These are phyloP conservation scores for Vanacampus margaritifer DNA, from an alignment of 2,113 vertebrate genomes.

Conservation along the genomic window DNA sequence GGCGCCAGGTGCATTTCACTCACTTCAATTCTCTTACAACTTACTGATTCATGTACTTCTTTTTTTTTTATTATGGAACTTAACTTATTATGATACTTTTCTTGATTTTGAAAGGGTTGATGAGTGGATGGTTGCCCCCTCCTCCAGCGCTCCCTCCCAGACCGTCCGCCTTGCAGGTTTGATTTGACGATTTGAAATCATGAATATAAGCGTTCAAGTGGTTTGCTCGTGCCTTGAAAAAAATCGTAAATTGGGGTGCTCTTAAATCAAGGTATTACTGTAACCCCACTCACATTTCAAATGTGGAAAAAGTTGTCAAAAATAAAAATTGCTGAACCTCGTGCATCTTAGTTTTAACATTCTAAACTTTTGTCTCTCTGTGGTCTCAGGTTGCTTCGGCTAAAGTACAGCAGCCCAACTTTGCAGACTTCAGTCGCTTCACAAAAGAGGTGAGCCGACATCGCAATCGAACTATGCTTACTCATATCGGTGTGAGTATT, in stretches of 20 bases:
- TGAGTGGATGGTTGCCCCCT: constrained; percentile 79
- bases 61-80: too few relatives aligned
- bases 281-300: too few relatives aligned
- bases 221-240: too few relatives aligned
- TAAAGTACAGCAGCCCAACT: constrained; percentile 62
- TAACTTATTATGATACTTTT: neutral
- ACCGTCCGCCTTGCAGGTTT: constrained; percentile 84
- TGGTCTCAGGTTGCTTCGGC: constrained; percentile 56
- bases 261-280: too few relatives aligned
- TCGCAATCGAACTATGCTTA: too few relatives aligned
- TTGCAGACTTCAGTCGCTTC: constrained; percentile 72
- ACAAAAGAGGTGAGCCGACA: constrained; percentile 65
- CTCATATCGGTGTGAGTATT: too few relatives aligned
- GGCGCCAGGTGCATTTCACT: constrained; percentile 71
- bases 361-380: neutral
- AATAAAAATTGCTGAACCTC: too few relatives aligned
- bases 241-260: too few relatives aligned
- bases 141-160: constrained; percentile 89
- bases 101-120: constrained; percentile 63
- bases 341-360: too few relatives aligned
- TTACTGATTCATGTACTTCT: too few relatives aligned
- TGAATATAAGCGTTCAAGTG: neutral
- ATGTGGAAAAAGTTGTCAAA: too few relatives aligned
- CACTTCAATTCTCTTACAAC: neutral
- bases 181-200: neutral